Evolutionary conservation across 2,797 vertebrate genomes (phyloP), one percentile per base, ranked within the genome.

Genomic region (Borostomias antarcticus): DNA sequence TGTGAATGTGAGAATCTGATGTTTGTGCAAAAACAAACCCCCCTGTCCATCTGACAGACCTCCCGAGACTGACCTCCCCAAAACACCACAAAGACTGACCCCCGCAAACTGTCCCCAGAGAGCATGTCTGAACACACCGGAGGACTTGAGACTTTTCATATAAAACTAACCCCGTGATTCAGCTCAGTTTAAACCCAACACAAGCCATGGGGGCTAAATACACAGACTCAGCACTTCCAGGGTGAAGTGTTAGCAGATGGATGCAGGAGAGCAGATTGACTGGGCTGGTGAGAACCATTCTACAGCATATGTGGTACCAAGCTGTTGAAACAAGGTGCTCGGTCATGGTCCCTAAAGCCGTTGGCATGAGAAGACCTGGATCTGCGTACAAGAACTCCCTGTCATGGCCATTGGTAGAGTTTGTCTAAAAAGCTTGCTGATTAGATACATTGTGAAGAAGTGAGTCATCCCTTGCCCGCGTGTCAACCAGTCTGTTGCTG

Each of bases 1-100:
- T 68, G 77, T 61, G 64, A 67, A 74, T 75, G 74, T 75, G 66
- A 80, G 10, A 40, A 62, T 80, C 68, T 69, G 13, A 26, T 58
- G 10, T 58, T 4, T 78, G 72, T 65, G 64, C 64, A 76, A 66
- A 68, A 77, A 82, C 85, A 68, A 13, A 6, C n/a, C 40, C 40
- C 40, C 6, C 40, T 5, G 15, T 45, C 40, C 40, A n/a, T 45
- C 40, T 45, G 40, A 15, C 40, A 2, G 11, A 15, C 37, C 37
- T 3, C 37, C n/a, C 11, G 37, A 15, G 37, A 15, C 37, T 13
- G 10, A 40, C 11, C 37, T 11, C 37, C 37, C 35, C 35, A 9
- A 9, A 33, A 4, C 4, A 8, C 35, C 35, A 11, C 40, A 17
- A n/a, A n/a, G 13, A 11, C 40, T 45, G 13, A 13, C 40, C n/a